Percentiles rank a stretch among this genome's conserved stretches.
phyloP scores from a whole-genome alignment of 2,888 invertebrate species.

The Polylopha cassiicola region DNA sequence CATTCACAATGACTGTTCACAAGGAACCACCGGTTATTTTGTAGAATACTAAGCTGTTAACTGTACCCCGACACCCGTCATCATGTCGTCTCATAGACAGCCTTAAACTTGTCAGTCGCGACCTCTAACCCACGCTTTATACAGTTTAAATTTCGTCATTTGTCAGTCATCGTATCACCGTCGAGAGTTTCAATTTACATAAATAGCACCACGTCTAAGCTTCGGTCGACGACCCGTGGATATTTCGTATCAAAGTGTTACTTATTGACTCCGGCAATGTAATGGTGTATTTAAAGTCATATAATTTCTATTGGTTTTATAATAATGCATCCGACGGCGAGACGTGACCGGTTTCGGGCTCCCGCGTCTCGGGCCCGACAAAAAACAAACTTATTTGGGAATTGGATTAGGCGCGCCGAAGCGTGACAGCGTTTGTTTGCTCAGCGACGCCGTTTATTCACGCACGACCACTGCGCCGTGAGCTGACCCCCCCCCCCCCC shows the following conservation, averaged over 20 bases:
- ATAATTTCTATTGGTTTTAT: conserved; percentile 20
- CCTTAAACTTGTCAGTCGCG: conserved; percentile 28
- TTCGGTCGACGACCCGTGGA: too few species aligned
- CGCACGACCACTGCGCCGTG: conserved; percentile 68
- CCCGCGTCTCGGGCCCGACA: conserved; percentile 43
- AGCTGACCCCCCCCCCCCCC: too few species aligned
- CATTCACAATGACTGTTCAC: too few species aligned
- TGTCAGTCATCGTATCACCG: conserved; percentile 46
- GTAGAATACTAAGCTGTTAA: too few species aligned
- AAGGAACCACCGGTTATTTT: too few species aligned
- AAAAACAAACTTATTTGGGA: conserved; percentile 71
- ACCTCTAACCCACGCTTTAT: conserved; percentile 42
- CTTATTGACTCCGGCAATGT: too few species aligned
- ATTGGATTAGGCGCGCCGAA: conserved; percentile 54
- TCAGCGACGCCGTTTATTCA: conserved; percentile 60
- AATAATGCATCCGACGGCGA: conserved; percentile 31
- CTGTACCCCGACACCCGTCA: too few species aligned
- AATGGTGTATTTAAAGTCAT: conserved; percentile 7
- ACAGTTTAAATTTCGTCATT: conserved; percentile 45
- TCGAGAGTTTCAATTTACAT: conserved; percentile 38
- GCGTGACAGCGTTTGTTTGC: conserved; percentile 66
- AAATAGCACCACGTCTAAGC: conserved; percentile 27
- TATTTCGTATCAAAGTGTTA: too few species aligned
- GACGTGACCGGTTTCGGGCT: conserved; percentile 55
- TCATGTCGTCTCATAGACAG: conserved; percentile 8